These are phyloP conservation scores for Toxotes lorentzi DNA, from an alignment of 2,797 vertebrate genomes.

Conservation along the genomic window DNA sequence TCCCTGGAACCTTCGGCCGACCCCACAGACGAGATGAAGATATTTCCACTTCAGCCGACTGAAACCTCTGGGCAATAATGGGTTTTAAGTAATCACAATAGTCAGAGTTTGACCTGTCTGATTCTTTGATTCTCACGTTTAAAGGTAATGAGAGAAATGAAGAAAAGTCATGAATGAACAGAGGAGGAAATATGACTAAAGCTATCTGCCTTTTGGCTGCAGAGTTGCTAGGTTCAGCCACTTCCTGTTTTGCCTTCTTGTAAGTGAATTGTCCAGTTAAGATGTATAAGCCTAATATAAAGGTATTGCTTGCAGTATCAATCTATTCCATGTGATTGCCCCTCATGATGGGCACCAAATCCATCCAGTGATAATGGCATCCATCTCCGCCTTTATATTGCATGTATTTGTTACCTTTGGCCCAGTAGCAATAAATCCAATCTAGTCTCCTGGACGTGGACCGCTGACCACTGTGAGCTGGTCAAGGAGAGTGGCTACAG, in stretches of 20 bases:
- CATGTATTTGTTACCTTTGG: conserved; percentile 89
- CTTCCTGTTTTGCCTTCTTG: conserved; percentile 72
- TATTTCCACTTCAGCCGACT: conserved; percentile 71
- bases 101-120: conserved; percentile 39
- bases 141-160: conserved; percentile 13
- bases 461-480: conserved; percentile 86
- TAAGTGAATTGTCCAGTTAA: conserved; percentile 75
- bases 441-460: conserved; percentile 85
- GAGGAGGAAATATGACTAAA: conserved; percentile 19
- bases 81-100: conserved; percentile 50
- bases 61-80: conserved; percentile 58
- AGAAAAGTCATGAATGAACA: conserved; percentile 5
- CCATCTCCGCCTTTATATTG: conserved; percentile 80
- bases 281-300: conserved; percentile 80
- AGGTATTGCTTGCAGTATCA: conserved; percentile 82
- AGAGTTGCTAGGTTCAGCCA: conserved; percentile 34
- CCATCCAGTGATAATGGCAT: conserved; percentile 83
- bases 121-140: conserved; percentile 36
- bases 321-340: conserved; percentile 86
- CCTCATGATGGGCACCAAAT: conserved; percentile 83
- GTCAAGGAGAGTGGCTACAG: conserved; percentile 86
- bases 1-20: conserved; percentile 69
- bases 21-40: conserved; percentile 81
- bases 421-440: conserved; percentile 88
- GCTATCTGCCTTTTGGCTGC: conserved; percentile 10